Evolutionary conservation across 2,888 invertebrate species (phyloP).

Genomic region (Andrena minutula): DNA sequence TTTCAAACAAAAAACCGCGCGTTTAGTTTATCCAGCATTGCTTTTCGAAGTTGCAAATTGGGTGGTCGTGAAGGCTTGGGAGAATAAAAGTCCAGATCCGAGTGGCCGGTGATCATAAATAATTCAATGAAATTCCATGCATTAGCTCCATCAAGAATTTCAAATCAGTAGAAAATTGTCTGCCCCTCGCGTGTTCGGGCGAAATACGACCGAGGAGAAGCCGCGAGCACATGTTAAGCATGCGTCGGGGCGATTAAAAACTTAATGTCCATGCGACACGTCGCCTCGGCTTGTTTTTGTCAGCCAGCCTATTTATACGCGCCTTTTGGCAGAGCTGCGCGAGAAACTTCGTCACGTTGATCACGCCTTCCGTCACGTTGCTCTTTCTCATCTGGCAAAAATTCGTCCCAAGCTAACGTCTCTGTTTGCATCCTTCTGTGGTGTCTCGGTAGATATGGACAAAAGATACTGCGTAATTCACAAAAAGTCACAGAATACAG

Average conservation of each 20-base stretch:
- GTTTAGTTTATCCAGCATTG: neutral
- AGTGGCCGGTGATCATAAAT: no score
- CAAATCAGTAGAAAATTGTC: no score
- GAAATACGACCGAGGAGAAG: neutral
- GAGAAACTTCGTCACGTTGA: conserved; percentile 62
- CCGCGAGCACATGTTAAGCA: conserved; percentile 10
- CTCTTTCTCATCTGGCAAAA: conserved; percentile 13
- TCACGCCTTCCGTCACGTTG: conserved; percentile 18
- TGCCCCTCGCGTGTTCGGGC: neutral
- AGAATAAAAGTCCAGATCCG: no score
- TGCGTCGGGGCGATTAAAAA: conserved; percentile 55
- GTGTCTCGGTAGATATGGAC: neutral
- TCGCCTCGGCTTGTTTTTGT: conserved; percentile 68
- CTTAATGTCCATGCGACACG: conserved; percentile 50
- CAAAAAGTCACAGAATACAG: neutral
- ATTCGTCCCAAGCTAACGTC: conserved; percentile 9
- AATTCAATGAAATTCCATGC: no score
- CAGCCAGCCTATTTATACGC: conserved; percentile 71
- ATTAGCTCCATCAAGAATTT: no score
- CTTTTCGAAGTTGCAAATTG: neutral
- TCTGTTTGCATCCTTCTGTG: neutral
- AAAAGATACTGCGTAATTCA: neutral
- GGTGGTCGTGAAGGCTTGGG: no score
- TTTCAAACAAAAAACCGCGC: neutral
- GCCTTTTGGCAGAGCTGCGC: conserved; percentile 68